These are phyloP conservation scores for Gisinianus flammeolus DNA, from an alignment of 2,888 invertebrate genomes.

Conservation along the genomic window DNA sequence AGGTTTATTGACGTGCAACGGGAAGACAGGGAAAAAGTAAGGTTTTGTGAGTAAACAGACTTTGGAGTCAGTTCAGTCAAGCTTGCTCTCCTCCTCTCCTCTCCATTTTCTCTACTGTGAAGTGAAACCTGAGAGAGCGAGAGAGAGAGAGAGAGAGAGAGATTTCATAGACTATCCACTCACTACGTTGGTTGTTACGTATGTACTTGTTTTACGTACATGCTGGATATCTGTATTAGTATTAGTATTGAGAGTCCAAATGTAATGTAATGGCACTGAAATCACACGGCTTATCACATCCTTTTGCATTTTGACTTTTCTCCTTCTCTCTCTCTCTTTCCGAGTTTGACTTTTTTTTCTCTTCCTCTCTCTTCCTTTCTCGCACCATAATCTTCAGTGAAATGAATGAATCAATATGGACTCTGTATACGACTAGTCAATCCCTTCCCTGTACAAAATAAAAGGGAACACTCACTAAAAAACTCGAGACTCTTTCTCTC, in stretches of 20 bases:
- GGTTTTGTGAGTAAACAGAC: conserved; percentile 50
- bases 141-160: neutral
- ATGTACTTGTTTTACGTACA: too few relatives aligned
- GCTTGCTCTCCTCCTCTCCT: conserved; percentile 5
- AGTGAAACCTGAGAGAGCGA: neutral
- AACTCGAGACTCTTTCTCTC: too few relatives aligned
- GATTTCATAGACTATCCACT: too few relatives aligned
- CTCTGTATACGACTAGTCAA: conserved; percentile 16
- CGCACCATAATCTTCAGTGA: conserved; percentile 9
- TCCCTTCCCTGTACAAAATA: too few relatives aligned
- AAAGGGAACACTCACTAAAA: too few relatives aligned
- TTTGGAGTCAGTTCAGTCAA: conserved; percentile 28
- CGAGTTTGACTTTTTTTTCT: conserved; percentile 19
- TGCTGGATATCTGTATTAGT: neutral
- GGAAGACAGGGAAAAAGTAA: conserved; percentile 40
- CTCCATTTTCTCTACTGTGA: neutral
- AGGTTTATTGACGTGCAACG: conserved; percentile 48
- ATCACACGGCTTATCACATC: conserved; percentile 33
- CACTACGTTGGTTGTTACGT: too few relatives aligned
- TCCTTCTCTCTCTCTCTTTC: neutral
- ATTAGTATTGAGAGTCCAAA: neutral
- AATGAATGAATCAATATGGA: conserved; percentile 38
- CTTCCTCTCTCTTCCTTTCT: conserved; percentile 5
- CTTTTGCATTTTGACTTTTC: conserved; percentile 35
- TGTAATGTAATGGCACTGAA: conserved; percentile 7